Base-by-base conservation (phyloP, 2,888 invertebrate species). In the Caenorhabditis sp. region DNA sequence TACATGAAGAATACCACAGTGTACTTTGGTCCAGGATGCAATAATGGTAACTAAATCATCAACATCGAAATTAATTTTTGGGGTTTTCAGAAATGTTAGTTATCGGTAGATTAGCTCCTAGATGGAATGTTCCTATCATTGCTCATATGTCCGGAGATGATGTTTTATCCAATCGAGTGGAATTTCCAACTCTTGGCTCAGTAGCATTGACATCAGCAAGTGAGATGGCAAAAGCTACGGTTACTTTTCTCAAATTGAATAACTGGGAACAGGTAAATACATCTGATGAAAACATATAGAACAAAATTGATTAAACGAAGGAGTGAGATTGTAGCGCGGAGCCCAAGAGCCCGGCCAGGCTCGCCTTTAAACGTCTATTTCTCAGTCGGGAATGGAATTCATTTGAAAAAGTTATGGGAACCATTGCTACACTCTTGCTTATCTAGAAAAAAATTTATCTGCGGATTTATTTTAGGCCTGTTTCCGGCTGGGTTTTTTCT, bases 71-170 rank as follows among this genome's bases (percentile, higher is more conserved):
- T 8, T 5, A n/a, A n/a, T 72, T 31, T 31, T 31, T 31, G n/a
- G n/a, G n/a, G n/a, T 10, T 31, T 43, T 43, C 58, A 86, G 86
- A 86, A 80, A 86, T 86, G 84, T 70, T 86, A 24, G 83, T 85
- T 17, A 86, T 86, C 60, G 86, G 85, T n/a, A 80, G 86, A 19
- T 68, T 86, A 27, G 86, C 83, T 0, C 83, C 86, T 12, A 76
- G 85, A 5, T 86, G 86, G 86, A 86, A 86, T 66, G 85, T 86
- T 26, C 86, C 86, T 4, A 86, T 86, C 49, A 81, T 86, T 58
- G 86, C 86, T 6, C 86, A 86, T 58, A 81, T 86, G 85, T 86
- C 86, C 27, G 86, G 86, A 51, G 86, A 86, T 60, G 86, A 86
- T 64, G 78, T 71, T 1, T 77, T 86, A 5, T 76, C 84, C 17